Evolutionary conservation across 64 coral and sea anemone species (phyloP).

Genomic region (Acropora yongei): DNA sequence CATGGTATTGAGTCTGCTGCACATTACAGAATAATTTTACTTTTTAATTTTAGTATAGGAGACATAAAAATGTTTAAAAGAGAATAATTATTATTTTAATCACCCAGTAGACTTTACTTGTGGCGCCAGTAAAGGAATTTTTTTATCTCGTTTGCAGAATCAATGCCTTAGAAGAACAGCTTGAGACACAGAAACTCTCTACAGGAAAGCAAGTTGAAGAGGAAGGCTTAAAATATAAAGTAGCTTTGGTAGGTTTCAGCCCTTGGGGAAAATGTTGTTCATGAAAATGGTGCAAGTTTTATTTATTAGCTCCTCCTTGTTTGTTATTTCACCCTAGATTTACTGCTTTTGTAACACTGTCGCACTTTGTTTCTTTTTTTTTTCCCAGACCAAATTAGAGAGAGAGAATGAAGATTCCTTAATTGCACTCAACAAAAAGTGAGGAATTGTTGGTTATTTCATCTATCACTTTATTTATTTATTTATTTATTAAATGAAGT

Average conservation of each 20-base stretch:
- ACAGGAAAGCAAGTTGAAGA: conserved; percentile 86
- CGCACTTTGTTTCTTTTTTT: background rate
- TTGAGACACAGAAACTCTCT: conserved; percentile 80
- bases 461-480: background rate
- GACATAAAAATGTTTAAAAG: too few species aligned
- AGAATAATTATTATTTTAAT: too few species aligned
- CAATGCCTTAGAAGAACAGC: conserved; percentile 95
- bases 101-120: background rate
- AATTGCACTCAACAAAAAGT: conserved; percentile 78
- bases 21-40: background rate
- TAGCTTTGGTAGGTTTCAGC: conserved; percentile 78
- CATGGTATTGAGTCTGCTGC: background rate
- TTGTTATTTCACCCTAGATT: too few species aligned
- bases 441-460: background rate
- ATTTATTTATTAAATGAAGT: too few species aligned
- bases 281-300: too few species aligned
- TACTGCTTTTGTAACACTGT: too few species aligned
- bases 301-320: too few species aligned
- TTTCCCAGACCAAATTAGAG: conserved; percentile 75
- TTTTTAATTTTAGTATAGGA: too few species aligned
- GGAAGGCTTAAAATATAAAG: conserved; percentile 83
- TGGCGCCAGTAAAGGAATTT: background rate
- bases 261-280: background rate
- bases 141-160: conserved; percentile 68
- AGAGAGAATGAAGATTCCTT: conserved; percentile 89